phyloP scores from a whole-genome alignment of 2,113 vertebrate genomes.

The Ageneiosus marmoratus region DNA sequence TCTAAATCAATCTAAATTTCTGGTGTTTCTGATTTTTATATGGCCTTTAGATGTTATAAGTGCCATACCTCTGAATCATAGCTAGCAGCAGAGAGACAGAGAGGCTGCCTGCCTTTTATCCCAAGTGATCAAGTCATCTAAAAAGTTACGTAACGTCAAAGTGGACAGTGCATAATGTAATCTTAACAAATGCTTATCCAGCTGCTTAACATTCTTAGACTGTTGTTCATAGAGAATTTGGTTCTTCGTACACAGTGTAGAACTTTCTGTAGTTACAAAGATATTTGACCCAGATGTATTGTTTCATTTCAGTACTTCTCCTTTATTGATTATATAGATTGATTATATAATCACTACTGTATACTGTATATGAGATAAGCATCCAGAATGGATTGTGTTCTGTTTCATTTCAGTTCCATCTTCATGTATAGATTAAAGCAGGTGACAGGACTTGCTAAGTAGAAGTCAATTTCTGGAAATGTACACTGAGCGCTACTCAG shows the following conservation, averaged over 20 bases:
- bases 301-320: not conserved
- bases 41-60: conserved; percentile 10
- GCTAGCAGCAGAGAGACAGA: not conserved
- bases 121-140: not conserved
- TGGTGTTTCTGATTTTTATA: conserved; percentile 12
- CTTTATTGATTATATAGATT: not conserved
- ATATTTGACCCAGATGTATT: not conserved
- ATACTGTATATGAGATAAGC: not conserved
- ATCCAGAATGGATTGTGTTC: not conserved
- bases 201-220: conserved; percentile 37
- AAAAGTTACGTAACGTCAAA: not conserved
- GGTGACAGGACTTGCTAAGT: not conserved
- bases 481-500: conserved; percentile 4
- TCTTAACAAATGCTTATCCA: conserved; percentile 17
- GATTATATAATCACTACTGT: not conserved
- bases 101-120: conserved; percentile 17
- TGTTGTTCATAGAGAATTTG: not conserved
- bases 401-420: not conserved
- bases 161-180: conserved; percentile 21
- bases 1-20: conserved; percentile 10
- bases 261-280: not conserved
- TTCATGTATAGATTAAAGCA: not conserved
- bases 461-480: conserved; percentile 19
- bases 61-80: conserved; percentile 29
- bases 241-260: not conserved